Base-by-base conservation (phyloP, 2,797 vertebrate species). In the Silurus aristotelis region DNA sequence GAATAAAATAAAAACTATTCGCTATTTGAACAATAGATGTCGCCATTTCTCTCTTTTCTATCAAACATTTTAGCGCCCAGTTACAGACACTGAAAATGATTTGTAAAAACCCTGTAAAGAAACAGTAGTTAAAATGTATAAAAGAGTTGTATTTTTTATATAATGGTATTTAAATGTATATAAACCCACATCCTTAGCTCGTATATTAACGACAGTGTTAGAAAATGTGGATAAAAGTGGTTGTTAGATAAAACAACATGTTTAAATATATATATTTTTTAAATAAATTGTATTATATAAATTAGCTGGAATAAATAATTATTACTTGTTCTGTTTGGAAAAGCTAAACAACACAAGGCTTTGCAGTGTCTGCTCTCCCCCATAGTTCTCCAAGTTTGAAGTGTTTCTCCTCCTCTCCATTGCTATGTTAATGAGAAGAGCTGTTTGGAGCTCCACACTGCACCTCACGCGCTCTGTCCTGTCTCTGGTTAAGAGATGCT, bases 131-230 rank as follows among this genome's bases (percentile, higher is more conserved):
- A 67, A 77, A 79, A 0, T 5, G 8, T 25, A 43, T 3, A 14
- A 55, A 80, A 77, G 67, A 22, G 22, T 64, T 87, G 87, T 82
- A 85, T 87, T 86, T 46, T 80, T 48, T 82, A 27, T 82, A 52
- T 48, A 17, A 2, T 8, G 3, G 10, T 1, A 63, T 63, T 63
- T 43, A 43, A 79, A 63, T 6, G 5, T 1, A 43, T 46, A 20
- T 64, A 64, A 46, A 79, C 31, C 14, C n/a, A 7, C 63, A 46
- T 19, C 1, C 1, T 78, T 63, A 20, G 20, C 58, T 13, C 1
- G 0, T 63, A 43, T 7, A 22, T 60, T 6, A 60, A 78, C 46
- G 55, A 20, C 38, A 25, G 15, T n/a, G 13, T 79, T 63, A 58
- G 71, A 52, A 13, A 56, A 20, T 55, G 48, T 17, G 2, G 5